Evolutionary conservation across 1,140 invertebrate genomes (phyloP), one percentile per base, ranked within the genome.

Genomic region (Hylaeus volcanicus): DNA sequence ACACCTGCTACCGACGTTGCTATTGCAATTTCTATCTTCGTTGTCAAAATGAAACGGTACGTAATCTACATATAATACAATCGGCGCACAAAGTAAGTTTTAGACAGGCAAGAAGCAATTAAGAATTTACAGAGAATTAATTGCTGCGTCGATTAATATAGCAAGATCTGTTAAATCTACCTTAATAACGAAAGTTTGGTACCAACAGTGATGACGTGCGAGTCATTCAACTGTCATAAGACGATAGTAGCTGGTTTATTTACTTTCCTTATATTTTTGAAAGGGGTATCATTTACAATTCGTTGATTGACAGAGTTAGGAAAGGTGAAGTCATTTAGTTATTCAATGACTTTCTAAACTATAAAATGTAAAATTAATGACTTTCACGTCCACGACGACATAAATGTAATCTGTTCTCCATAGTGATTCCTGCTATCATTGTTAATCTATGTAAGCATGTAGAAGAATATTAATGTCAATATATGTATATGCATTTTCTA

Each of bases 1-100:
- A 45, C 74, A 77, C 53, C 74, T 81, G 66, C 55, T 12, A 14
- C 55, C 41, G 26, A 69, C 26, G 6, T 11, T 1, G 15, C 51
- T 65, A 4, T 66, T 68, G 55, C 65, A 64, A 55, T 74, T 74
- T 58, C 53, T 48, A 53, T 5, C 26, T 37, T 43, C 41, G 45
- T 66, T 70, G 51, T 80, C 65, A 56, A 60, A 11, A 45, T 61
- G 11, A 14, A 14, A n/a, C 6, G 48, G n/a, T 12, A 5, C 14
- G 43, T 53, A 58, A 66, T 41, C 12, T 26, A 26, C 26, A 26
- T 6, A 4, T 4, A n/a, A 6, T 1, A 43, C 3, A 51, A 55
- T 75, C 58, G 71, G 15, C 37, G 51, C 2, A 14, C 53, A 4
- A 26, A 11, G 1, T 43, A 51, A 51, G 41, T 26, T 1, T 48